These are phyloP conservation scores for Chauna torquata DNA, from an alignment of 2,113 vertebrate species.

Conservation along the genomic window DNA sequence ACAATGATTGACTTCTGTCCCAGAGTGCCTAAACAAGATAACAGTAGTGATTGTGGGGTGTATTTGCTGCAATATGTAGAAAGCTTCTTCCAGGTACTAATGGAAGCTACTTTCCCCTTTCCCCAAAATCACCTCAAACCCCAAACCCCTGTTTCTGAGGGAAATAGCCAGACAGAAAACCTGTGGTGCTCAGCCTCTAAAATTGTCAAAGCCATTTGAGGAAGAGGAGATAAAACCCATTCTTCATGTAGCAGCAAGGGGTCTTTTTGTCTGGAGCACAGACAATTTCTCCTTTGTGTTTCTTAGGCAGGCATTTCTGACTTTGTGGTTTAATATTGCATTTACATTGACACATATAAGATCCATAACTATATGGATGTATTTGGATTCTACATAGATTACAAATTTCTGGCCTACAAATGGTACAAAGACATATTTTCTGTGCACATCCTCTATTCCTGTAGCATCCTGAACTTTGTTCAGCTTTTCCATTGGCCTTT, in stretches of 20 bases:
- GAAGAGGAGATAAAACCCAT: not conserved
- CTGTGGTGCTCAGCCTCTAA: not conserved
- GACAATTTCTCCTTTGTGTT: not conserved
- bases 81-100: slow-evolving; percentile 90
- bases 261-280: not conserved
- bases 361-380: not conserved
- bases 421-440: not conserved
- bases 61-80: slow-evolving; percentile 96
- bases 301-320: not conserved
- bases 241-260: not conserved
- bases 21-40: slow-evolving; percentile 93
- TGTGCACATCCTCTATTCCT: not conserved
- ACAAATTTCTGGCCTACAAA: fast-evolving
- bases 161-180: not conserved
- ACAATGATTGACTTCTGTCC: slow-evolving; percentile 86
- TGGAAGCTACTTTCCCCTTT: not conserved
- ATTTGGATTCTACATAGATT: not conserved
- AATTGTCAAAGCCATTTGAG: not conserved
- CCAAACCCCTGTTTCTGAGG: not conserved
- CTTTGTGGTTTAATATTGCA: not conserved
- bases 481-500: not conserved
- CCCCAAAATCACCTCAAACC: not conserved
- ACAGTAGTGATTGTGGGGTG: slow-evolving; percentile 94
- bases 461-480: not conserved
- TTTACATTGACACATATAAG: not conserved